phyloP scores from a whole-genome alignment of 2,113 vertebrate species.

The Chloropsis cyanopogon region DNA sequence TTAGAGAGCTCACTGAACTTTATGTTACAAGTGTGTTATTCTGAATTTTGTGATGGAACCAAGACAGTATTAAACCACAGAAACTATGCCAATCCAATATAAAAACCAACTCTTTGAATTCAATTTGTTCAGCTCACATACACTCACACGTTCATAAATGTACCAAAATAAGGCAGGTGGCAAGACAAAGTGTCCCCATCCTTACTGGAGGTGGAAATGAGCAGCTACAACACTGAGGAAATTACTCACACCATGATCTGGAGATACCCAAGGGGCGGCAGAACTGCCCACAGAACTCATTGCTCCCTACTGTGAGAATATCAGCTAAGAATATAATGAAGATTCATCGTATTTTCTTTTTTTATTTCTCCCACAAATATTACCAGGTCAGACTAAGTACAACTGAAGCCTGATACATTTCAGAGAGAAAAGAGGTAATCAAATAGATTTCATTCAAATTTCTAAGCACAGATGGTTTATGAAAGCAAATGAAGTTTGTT shows the following conservation, averaged over 20 bases:
- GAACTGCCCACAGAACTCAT: neutral
- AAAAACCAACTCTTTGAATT: neutral
- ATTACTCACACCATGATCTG: neutral
- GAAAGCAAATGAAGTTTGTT: neutral
- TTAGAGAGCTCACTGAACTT: neutral
- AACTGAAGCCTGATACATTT: neutral
- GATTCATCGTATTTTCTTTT: neutral
- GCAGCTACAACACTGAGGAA: neutral
- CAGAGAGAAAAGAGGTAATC: neutral
- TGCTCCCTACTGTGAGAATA: neutral
- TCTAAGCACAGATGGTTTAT: neutral
- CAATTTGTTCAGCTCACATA: neutral
- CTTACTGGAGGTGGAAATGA: neutral
- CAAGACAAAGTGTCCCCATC: neutral
- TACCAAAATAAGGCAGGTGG: neutral
- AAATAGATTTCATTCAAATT: neutral
- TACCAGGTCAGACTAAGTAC: neutral
- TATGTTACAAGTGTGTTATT: fast-evolving
- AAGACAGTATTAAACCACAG: neutral
- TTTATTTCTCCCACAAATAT: neutral
- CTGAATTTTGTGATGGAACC: neutral
- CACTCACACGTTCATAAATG: fast-evolving
- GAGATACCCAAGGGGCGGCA: neutral
- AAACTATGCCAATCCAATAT: neutral
- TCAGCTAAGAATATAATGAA: neutral